phyloP scores from a whole-genome alignment of 2,888 invertebrate genomes.

The Athalia cordata region DNA sequence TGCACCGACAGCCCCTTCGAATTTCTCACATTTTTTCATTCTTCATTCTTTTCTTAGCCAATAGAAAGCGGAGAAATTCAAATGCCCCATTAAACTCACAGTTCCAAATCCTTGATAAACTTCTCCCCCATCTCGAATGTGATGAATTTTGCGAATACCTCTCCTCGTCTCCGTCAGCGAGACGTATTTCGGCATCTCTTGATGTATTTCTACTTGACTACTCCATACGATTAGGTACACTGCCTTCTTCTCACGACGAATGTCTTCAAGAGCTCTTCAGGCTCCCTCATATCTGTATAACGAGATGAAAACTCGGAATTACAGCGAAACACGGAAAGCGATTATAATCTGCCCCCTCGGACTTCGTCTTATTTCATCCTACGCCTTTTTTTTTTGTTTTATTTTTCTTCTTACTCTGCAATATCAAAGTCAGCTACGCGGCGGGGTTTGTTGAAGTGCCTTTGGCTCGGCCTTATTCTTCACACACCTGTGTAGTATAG shows the following conservation, averaged over 20 bases:
- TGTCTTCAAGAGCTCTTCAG: not conserved
- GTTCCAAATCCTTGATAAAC: not conserved
- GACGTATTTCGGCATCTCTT: constrained; percentile 5
- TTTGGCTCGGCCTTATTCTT: constrained; percentile 14
- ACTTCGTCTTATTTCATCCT: too few species aligned
- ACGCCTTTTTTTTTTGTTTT: too few species aligned
- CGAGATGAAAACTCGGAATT: not conserved
- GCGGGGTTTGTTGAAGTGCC: constrained; percentile 25
- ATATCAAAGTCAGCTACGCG: not conserved
- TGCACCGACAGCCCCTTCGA: not conserved
- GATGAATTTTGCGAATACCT: constrained; percentile 19
- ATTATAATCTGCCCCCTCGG: too few species aligned
- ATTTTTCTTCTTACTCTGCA: not conserved
- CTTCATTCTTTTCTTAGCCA: not conserved
- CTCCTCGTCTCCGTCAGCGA: not conserved
- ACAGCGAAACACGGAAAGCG: too few species aligned
- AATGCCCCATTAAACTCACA: not conserved
- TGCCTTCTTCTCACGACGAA: not conserved
- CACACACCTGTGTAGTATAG: not conserved
- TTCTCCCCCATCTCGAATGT: not conserved
- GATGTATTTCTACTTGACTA: not conserved
- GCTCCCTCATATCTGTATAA: not conserved
- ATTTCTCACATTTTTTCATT: not conserved
- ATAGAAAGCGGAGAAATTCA: constrained; percentile 6
- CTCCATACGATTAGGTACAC: not conserved